phyloP scores from a whole-genome alignment of 2,888 invertebrate genomes.

The Athalia circularis region DNA sequence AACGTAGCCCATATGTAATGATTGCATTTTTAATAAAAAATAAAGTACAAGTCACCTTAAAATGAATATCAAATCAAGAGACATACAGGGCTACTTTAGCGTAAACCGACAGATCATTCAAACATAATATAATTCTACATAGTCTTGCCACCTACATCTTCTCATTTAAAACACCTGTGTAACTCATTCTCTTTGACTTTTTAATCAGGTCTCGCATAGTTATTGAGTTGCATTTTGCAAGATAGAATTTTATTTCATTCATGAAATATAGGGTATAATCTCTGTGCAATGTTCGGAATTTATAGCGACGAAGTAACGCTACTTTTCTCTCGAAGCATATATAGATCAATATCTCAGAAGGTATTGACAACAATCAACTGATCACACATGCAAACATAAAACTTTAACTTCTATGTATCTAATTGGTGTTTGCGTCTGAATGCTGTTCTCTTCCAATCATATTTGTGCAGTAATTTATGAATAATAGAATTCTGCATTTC shows the following conservation, averaged over 20 bases:
- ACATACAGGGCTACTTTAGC: constrained; percentile 52
- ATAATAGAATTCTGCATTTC: background rate
- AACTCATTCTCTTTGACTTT: constrained; percentile 61
- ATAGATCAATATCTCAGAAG: no score
- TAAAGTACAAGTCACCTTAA: constrained; percentile 60
- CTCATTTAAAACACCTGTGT: constrained; percentile 65
- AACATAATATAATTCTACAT: constrained; percentile 56
- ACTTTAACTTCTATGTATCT: no score
- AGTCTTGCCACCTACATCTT: constrained; percentile 62
- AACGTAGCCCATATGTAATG: constrained; percentile 72
- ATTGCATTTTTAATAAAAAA: constrained; percentile 68
- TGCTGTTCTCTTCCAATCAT: no score
- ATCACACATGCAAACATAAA: no score
- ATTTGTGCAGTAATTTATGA: background rate
- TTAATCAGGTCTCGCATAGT: constrained; percentile 66
- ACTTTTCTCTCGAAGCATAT: background rate
- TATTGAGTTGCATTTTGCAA: constrained; percentile 63
- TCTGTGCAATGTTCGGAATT: no score
- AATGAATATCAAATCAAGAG: constrained; percentile 56
- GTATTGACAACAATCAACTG: no score
- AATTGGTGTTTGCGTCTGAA: no score
- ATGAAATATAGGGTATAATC: background rate
- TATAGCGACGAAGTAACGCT: background rate
- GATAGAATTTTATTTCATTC: background rate
- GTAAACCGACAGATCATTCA: constrained; percentile 61